Evolutionary conservation across 1,140 invertebrate genomes (phyloP).

Genomic region (Drosophila varians): DNA sequence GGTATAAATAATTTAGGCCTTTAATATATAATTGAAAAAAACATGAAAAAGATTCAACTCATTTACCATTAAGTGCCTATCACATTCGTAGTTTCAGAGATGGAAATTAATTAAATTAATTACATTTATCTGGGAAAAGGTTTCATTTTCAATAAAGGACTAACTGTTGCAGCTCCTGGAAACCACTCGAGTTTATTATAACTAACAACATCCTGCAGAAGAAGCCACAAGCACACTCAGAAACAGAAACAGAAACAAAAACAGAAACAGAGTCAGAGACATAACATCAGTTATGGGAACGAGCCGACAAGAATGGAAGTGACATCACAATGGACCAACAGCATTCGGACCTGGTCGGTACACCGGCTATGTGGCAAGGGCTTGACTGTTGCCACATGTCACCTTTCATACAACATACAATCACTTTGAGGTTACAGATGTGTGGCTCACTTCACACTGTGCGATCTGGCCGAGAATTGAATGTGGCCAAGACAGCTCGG

Average conservation of each 20-base stretch:
- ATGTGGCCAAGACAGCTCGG: slow-evolving; percentile 36
- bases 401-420: slow-evolving; percentile 78
- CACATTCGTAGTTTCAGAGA: too few relatives aligned
- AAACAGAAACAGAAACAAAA: background rate
- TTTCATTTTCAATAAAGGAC: slow-evolving; percentile 32
- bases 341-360: slow-evolving; percentile 13
- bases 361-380: slow-evolving; percentile 46
- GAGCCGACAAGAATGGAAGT: slow-evolving; percentile 52
- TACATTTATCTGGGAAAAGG: slow-evolving; percentile 7
- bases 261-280: background rate
- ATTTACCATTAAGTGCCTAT: too few relatives aligned
- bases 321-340: slow-evolving; percentile 50
- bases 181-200: slow-evolving; percentile 70
- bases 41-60: too few relatives aligned
- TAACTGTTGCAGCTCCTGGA: slow-evolving; percentile 36
- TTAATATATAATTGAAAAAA: too few relatives aligned
- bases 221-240: slow-evolving; percentile 47
- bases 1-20: too few relatives aligned
- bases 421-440: slow-evolving; percentile 62
- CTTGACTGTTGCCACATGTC: slow-evolving; percentile 73
- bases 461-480: slow-evolving; percentile 21
- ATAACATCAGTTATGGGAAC: slow-evolving; percentile 11
- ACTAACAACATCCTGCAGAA: slow-evolving; percentile 67
- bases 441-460: slow-evolving; percentile 18
- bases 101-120: slow-evolving; percentile 7